Evolutionary conservation across 2,888 invertebrate genomes (phyloP), one percentile per base, ranked within the genome.

Genomic region (Polydrusus cervinus): DNA sequence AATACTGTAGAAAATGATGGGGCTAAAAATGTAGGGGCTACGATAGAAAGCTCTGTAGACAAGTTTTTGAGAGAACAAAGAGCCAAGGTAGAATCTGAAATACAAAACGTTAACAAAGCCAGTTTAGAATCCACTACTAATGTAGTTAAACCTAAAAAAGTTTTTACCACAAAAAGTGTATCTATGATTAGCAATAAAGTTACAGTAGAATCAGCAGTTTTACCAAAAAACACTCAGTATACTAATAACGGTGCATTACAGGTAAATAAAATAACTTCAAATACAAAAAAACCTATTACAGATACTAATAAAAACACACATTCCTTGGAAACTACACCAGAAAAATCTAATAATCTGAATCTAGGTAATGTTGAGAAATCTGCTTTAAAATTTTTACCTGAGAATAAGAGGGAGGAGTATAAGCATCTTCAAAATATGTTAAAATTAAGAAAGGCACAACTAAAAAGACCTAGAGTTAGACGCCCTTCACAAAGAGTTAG

Each of bases 371-470:
- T 76, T 18, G 74, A 77, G 75, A 86, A 86, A 72, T 86, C 86
- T 0, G 83, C 84, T 11, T 81, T 87, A 20, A 86, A 86, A 76
- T 81, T 86, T 45, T 78, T 88, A 62, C 86, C 87, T 13, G 83
- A 85, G 79, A 84, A 82, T 8, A 85, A 87, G 79, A 87, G 87
- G 80, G 74, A 84, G 47, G 87, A 88, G 76, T 88, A 87, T 80
- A 84, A 84, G 47, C 81, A 82, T 74, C 78, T 88, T 61, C 82
- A 86, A 68, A 82, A 83, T 74, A 83, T 83, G 78, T 77, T 87
- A 49, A 82, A 84, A 78, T 75, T 87, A 53, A 82, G 84, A 71
- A 82, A 81, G 69, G 85, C 86, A 3, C 80, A 78, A 43, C 45
- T 53, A 20, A 66, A 62, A 53, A 80, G 76, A 72, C 75, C 77